phyloP scores from a whole-genome alignment of 2,888 invertebrate genomes.

The Drosophila formosana region DNA sequence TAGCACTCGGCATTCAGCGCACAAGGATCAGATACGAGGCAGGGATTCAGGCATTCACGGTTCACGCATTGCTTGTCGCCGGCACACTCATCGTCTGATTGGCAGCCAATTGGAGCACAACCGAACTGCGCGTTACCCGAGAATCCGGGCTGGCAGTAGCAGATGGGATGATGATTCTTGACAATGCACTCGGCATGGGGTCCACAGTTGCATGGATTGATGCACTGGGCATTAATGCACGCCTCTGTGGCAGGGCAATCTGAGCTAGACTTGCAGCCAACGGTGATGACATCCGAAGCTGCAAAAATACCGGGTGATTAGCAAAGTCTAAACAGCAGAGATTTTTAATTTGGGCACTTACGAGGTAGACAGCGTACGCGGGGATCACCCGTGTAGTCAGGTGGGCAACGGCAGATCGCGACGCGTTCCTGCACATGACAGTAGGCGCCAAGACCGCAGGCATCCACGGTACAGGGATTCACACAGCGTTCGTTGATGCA shows the following conservation, averaged over 20 bases:
- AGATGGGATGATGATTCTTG: constrained; percentile 93
- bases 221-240: constrained; percentile 92
- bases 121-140: constrained; percentile 94
- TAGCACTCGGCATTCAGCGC: constrained; percentile 94
- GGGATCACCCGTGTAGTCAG: constrained; percentile 91
- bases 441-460: constrained; percentile 92
- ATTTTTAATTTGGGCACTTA: constrained; percentile 85
- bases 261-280: constrained; percentile 91
- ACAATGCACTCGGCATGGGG: constrained; percentile 93
- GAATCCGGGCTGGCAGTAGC: constrained; percentile 92
- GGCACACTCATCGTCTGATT: constrained; percentile 93
- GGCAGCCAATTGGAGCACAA: constrained; percentile 93
- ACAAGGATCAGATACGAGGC: constrained; percentile 92
- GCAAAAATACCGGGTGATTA: not conserved
- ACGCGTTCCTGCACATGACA: constrained; percentile 92
- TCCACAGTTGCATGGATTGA: constrained; percentile 94
- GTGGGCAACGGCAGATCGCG: constrained; percentile 92
- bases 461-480: constrained; percentile 90
- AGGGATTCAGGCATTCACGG: constrained; percentile 92
- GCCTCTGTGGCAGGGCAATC: constrained; percentile 94
- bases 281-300: constrained; percentile 87
- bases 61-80: constrained; percentile 93
- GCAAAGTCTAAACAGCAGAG: not conserved
- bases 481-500: constrained; percentile 92
- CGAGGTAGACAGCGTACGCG: constrained; percentile 91